Conservation (phyloP, 2,113 vertebrate species). For the Toxotes chatareus region DNA sequence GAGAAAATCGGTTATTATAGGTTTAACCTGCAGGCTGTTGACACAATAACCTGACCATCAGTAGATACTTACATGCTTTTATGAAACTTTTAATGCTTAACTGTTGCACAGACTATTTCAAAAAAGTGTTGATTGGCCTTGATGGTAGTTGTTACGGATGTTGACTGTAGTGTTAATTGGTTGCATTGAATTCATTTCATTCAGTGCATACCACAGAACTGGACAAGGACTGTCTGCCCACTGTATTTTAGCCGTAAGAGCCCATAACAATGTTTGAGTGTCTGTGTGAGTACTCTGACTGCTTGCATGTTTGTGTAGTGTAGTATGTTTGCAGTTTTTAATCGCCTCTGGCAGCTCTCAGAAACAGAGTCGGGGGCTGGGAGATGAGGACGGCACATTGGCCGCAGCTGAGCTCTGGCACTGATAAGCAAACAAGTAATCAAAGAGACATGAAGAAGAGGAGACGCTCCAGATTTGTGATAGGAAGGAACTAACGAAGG, state of each 20-base stretch:
- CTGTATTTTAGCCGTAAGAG: conserved; percentile 14
- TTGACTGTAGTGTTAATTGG: background rate
- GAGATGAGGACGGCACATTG: conserved; percentile 42
- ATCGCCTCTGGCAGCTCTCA: conserved; percentile 55
- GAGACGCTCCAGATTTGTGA: conserved; percentile 44
- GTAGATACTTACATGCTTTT: background rate
- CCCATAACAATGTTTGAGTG: conserved; percentile 17
- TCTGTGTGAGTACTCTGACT: conserved; percentile 8
- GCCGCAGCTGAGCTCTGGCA: conserved; percentile 74
- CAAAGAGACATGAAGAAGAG: conserved; percentile 67
- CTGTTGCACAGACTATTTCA: background rate
- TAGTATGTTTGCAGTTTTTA: conserved; percentile 48
- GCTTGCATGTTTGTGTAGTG: conserved; percentile 24
- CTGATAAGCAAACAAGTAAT: conserved; percentile 73
- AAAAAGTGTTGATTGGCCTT: background rate
- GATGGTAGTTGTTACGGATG: background rate
- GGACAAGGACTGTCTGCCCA: background rate
- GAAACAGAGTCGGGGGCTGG: conserved; percentile 20
- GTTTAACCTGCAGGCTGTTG: background rate
- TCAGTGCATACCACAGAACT: background rate
- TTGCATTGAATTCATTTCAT: background rate
- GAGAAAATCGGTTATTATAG: background rate
- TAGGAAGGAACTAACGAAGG: conserved; percentile 52
- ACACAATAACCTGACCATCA: background rate
- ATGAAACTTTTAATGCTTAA: background rate